phyloP scores from a whole-genome alignment of 1,140 invertebrate genomes.

The Popillia japonica region DNA sequence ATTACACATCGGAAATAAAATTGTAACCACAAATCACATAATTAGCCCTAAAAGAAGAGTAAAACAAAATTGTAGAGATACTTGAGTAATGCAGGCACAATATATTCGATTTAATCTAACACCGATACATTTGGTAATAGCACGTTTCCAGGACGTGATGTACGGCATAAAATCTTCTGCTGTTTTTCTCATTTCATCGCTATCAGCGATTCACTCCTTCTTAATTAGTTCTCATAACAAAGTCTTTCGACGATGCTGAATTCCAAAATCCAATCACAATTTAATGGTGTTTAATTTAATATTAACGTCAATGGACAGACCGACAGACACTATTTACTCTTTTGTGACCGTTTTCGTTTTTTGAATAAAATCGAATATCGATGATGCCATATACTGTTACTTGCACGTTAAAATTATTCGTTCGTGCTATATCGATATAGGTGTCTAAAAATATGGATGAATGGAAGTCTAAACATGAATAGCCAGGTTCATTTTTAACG shows the following conservation, averaged over 20 bases:
- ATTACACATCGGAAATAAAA: too few species aligned
- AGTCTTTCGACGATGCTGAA: neutral
- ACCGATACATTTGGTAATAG: neutral
- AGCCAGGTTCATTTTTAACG: neutral
- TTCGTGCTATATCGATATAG: neutral
- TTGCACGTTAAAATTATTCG: neutral
- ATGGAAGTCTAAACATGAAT: neutral
- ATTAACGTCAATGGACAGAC: neutral
- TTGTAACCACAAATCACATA: too few species aligned
- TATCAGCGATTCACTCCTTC: neutral
- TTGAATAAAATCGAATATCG: slow-evolving; percentile 15
- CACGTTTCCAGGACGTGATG: neutral
- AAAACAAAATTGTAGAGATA: too few species aligned
- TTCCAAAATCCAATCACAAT: neutral
- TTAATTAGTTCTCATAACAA: slow-evolving; percentile 2
- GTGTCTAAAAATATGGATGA: neutral
- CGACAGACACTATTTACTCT: neutral
- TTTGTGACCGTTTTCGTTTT: neutral
- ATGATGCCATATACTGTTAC: neutral
- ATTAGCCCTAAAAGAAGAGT: too few species aligned
- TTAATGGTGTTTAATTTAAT: slow-evolving; percentile 4
- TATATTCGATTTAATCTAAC: neutral
- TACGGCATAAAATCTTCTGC: neutral
- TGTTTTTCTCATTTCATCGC: neutral
- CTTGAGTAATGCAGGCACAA: too few species aligned